Base-by-base conservation (phyloP, 2,888 invertebrate genomes). In the Margaritifera margaritifera region DNA sequence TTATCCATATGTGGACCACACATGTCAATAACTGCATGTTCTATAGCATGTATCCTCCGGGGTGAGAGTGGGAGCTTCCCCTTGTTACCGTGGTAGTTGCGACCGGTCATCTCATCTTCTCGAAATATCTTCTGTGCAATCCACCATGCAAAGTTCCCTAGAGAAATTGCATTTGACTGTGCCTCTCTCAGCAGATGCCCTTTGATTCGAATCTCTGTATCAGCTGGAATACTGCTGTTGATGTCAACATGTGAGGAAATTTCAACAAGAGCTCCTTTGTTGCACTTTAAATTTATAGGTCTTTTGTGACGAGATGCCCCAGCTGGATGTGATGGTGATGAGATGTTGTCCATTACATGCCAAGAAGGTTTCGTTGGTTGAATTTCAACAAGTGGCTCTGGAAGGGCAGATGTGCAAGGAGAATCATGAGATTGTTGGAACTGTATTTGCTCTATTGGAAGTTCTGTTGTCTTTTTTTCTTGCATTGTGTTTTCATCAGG, bases 51-150 rank as follows among this genome's bases (percentile, higher is more conserved):
- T n/a, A 20, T 25, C 15, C 64, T 11, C n/a, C 64, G 25, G 53
- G 64, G 64, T n/a, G 64, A 64, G 19, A 64, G 31, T 31, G 64
- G 50, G 11, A 25, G 19, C 55, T 64, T 64, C 4, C 55, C 55
- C 55, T 51, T 53, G 22, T 54, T 54, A 11, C 64, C 64, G 15
- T 31, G 8, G 27, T 64, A 64, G n/a, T 64, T 64, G 11, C 56
- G 53, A 20, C 64, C 64, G 24, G 20, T 11, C 8, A 64, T n/a
- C 27, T 64, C 64, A 5, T 64, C 55, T 15, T 25, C 27, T 11
- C 27, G 18, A 27, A 27, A 64, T 22, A 64, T 20, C 22, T 11
- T n/a, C n/a, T 64, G 54, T 20, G 64, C 50, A 11, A 64, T n/a
- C 15, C 54, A 55, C 64, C 64, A 64, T 55, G 56, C 27, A 27